These are phyloP conservation scores for Drosophila kanekoi DNA, from an alignment of 2,888 invertebrate genomes.

Conservation along the genomic window DNA sequence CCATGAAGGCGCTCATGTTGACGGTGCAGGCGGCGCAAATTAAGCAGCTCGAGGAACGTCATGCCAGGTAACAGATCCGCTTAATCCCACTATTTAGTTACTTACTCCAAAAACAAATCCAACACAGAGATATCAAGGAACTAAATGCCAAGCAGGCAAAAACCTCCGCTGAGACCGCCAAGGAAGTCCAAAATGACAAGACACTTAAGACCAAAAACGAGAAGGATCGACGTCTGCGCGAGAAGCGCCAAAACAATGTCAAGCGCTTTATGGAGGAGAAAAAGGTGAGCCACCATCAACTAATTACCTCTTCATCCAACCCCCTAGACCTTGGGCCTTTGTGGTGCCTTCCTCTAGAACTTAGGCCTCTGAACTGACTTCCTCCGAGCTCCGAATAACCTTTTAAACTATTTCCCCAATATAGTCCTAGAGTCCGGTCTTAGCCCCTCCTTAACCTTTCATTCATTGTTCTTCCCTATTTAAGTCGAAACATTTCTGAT, in stretches of 20 bases:
- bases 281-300: conserved; percentile 86
- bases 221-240: conserved; percentile 95
- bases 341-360: too few species aligned
- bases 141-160: conserved; percentile 98
- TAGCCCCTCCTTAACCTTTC: too few species aligned
- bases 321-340: too few species aligned
- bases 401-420: too few species aligned
- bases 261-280: conserved; percentile 99
- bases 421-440: too few species aligned
- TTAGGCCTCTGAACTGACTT: too few species aligned
- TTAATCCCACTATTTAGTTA: too few species aligned
- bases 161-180: conserved; percentile 98
- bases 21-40: conserved; percentile 93
- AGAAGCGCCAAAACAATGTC: conserved; percentile 98
- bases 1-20: conserved; percentile 91
- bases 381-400: too few species aligned
- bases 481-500: too few species aligned
- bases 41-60: conserved; percentile 95
- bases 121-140: conserved; percentile 94
- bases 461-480: too few species aligned
- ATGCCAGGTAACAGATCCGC: conserved; percentile 87
- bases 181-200: conserved; percentile 98
- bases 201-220: conserved; percentile 98
- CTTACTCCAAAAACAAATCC: too few species aligned
- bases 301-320: neutral